Evolutionary conservation across 1,140 invertebrate species (phyloP).

Genomic region (honey bee (Apis mellifera)): Amel_HAv3.1 CM009942.2:318001-318500

Average conservation of each 20-base stretch:
- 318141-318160: background rate
- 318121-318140: background rate
- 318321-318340: background rate
- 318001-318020: background rate
- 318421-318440: slow-evolving; percentile 14
- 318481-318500: slow-evolving; percentile 63
- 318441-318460: slow-evolving; percentile 30
- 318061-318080: background rate
- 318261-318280: background rate
- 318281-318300: background rate
- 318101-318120: background rate
- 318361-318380: slow-evolving; percentile 19
- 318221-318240: background rate
- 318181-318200: background rate
- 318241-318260: background rate
- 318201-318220: too few relatives aligned
- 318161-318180: too few relatives aligned
- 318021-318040: background rate
- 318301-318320: background rate
- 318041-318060: background rate
- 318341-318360: background rate
- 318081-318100: slow-evolving; percentile 1
- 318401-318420: slow-evolving; percentile 29
- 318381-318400: slow-evolving; percentile 36
- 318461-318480: slow-evolving; percentile 41